Conservation (phyloP, 1,140 invertebrate species). For the Papilio xuthus region DNA sequence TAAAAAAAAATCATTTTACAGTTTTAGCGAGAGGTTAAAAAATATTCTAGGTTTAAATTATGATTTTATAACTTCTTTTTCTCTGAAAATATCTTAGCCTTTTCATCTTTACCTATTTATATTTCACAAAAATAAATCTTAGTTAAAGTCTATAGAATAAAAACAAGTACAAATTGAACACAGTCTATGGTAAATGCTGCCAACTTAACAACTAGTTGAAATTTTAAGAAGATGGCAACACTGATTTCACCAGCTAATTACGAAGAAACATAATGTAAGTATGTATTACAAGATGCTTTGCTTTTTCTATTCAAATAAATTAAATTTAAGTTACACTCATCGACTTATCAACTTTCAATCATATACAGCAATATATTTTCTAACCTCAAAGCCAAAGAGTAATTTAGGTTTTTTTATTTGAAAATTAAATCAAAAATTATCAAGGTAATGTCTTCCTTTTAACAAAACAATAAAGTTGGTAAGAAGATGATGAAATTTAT, state of each 20-base stretch:
- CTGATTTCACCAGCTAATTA: not conserved
- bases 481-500: constrained; percentile 60
- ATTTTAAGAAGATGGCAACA: constrained; percentile 30
- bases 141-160: constrained; percentile 32
- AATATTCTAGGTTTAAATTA: constrained; percentile 18
- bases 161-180: constrained; percentile 36
- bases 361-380: constrained; percentile 42
- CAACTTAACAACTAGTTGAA: not conserved
- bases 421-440: constrained; percentile 36
- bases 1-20: constrained; percentile 11
- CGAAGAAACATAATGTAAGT: constrained; percentile 41
- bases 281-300: constrained; percentile 37
- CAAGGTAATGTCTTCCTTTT: constrained; percentile 55
- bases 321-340: constrained; percentile 41
- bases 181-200: constrained; percentile 12
- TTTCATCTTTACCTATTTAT: not conserved
- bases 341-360: constrained; percentile 39
- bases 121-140: constrained; percentile 13
- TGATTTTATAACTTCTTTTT: constrained; percentile 1
- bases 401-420: constrained; percentile 35
- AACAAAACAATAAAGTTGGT: constrained; percentile 54
- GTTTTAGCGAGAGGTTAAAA: constrained; percentile 25
- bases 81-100: not conserved
- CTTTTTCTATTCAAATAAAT: constrained; percentile 39
- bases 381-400: constrained; percentile 45